These are phyloP conservation scores for Acleris sparsana DNA, from an alignment of 2,888 invertebrate species.

Conservation along the genomic window DNA sequence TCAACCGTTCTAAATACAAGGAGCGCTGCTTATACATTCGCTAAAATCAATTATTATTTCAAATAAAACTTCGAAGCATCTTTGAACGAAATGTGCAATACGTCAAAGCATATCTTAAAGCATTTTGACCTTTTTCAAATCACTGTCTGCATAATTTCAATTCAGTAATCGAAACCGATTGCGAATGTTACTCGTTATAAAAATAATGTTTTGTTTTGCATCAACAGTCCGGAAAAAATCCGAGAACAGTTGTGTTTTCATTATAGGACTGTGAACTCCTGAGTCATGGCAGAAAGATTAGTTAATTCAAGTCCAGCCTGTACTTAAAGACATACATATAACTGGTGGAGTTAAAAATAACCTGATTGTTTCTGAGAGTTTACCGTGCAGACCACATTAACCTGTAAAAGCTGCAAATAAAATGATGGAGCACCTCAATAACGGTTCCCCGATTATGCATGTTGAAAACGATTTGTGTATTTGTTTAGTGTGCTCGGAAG, in stretches of 20 bases:
- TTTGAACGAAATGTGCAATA: no score
- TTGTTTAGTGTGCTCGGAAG: slow-evolving; percentile 69
- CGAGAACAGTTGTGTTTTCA: slow-evolving; percentile 26
- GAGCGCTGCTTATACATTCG: no score
- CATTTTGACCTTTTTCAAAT: no score
- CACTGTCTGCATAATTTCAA: no score
- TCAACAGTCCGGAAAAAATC: slow-evolving; percentile 17
- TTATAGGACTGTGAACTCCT: slow-evolving; percentile 35
- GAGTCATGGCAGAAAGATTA: slow-evolving; percentile 20
- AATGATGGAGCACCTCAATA: slow-evolving; percentile 79
- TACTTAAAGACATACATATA: slow-evolving; percentile 8
- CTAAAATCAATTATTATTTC: no score
- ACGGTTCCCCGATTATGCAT: slow-evolving; percentile 62
- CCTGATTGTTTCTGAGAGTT: slow-evolving; percentile 70
- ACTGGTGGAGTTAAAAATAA: slow-evolving; percentile 64
- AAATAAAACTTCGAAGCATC: no score
- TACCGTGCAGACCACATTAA: slow-evolving; percentile 68
- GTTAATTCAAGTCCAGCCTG: slow-evolving; percentile 11
- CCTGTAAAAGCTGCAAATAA: slow-evolving; percentile 76
- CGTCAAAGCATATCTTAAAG: no score
- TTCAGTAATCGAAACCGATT: slow-evolving; percentile 8
- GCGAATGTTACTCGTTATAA: slow-evolving; percentile 12
- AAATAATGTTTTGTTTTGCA: slow-evolving; percentile 28
- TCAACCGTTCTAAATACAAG: no score
- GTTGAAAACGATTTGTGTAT: slow-evolving; percentile 74